A percentile compares a stretch with the other conserved stretches of the same genome.
Conservation (phyloP, 2,888 invertebrate species). For the Alitta virens region DNA sequence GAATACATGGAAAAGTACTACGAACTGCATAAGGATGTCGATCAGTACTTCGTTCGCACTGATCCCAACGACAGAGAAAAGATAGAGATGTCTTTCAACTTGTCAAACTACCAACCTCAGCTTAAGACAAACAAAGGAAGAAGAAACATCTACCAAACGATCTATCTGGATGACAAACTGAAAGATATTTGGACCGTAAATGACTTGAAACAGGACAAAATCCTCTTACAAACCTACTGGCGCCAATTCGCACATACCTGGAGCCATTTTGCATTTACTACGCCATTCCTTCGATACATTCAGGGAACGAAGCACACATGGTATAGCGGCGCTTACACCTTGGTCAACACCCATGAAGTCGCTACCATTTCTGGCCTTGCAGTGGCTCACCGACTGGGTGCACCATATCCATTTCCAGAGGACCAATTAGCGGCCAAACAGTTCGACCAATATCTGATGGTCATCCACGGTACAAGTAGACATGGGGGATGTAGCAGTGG, state of each 20-base stretch:
- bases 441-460: slow-evolving; percentile 40
- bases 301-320: slow-evolving; percentile 38
- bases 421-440: slow-evolving; percentile 39
- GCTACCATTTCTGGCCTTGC: slow-evolving; percentile 43
- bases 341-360: slow-evolving; percentile 43
- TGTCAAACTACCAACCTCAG: slow-evolving; percentile 42
- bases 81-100: slow-evolving; percentile 46
- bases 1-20: slow-evolving; percentile 42
- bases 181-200: slow-evolving; percentile 34
- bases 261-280: slow-evolving; percentile 42
- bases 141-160: slow-evolving; percentile 41
- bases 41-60: slow-evolving; percentile 40
- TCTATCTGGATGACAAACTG: slow-evolving; percentile 37
- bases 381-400: slow-evolving; percentile 39
- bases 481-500: not conserved
- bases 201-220: slow-evolving; percentile 35
- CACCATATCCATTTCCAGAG: slow-evolving; percentile 39
- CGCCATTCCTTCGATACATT: slow-evolving; percentile 39
- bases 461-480: slow-evolving; percentile 37
- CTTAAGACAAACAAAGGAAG: slow-evolving; percentile 28
- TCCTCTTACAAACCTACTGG: slow-evolving; percentile 39
- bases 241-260: slow-evolving; percentile 43
- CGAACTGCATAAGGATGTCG: slow-evolving; percentile 37
- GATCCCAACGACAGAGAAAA: slow-evolving; percentile 35
- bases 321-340: slow-evolving; percentile 41